phyloP scores from a whole-genome alignment of 2,888 invertebrate genomes.

The Heterodera filipjevi region DNA sequence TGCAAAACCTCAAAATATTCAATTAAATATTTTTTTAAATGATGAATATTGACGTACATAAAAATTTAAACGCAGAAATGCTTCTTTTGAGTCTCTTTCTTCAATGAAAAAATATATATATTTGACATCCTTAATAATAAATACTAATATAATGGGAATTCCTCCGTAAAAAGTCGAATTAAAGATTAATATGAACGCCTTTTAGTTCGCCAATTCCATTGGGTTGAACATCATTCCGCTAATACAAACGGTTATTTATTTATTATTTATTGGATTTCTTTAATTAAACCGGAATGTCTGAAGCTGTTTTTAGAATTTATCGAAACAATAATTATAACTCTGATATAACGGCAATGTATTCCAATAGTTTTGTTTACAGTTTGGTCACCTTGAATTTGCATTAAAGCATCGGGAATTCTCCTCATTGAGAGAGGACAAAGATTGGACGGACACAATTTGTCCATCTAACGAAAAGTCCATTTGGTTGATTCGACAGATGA shows the following conservation, averaged over 20 bases:
- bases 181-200: constrained; percentile 8
- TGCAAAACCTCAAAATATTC: no score
- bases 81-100: no score
- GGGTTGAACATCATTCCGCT: constrained; percentile 71
- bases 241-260: constrained; percentile 50
- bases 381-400: constrained; percentile 74
- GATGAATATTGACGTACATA: no score
- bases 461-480: constrained; percentile 70
- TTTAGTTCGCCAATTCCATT: constrained; percentile 59
- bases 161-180: neutral
- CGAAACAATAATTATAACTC: no score
- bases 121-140: no score
- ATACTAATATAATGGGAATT: no score
- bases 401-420: constrained; percentile 76
- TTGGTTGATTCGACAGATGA: constrained; percentile 73
- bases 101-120: no score
- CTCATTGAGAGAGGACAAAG: constrained; percentile 74
- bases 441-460: constrained; percentile 71
- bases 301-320: no score
- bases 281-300: no score
- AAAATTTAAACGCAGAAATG: no score
- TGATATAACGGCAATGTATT: neutral
- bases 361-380: constrained; percentile 44
- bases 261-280: no score
- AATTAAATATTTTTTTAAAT: no score